Conservation (phyloP, 2,797 vertebrate genomes). For the Gymnodraco acuticeps region DNA sequence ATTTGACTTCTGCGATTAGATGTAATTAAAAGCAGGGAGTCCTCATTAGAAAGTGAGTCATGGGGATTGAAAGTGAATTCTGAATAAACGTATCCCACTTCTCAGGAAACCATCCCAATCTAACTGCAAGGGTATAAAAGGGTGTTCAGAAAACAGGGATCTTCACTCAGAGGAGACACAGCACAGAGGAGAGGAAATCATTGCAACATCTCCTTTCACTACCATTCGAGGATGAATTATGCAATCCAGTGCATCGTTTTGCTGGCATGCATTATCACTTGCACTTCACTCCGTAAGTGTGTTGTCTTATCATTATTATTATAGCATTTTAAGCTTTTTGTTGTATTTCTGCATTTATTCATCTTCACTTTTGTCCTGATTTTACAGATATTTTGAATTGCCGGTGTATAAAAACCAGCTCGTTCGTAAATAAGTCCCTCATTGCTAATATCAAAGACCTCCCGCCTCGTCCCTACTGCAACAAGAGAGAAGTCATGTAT, state of each 20-base stretch:
- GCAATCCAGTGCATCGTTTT: conserved; percentile 31
- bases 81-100: background rate
- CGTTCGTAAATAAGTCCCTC: fast-evolving
- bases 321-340: background rate
- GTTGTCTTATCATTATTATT: too few relatives aligned
- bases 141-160: background rate
- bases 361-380: background rate
- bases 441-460: fast-evolving
- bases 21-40: too few relatives aligned
- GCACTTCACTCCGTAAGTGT: conserved; percentile 25
- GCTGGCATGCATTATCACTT: conserved; percentile 24
- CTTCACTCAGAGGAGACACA: background rate
- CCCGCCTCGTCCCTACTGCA: conserved; percentile 50
- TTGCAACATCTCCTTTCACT: background rate
- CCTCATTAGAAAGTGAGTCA: too few relatives aligned
- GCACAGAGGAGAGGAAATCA: background rate
- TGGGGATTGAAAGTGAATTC: background rate
- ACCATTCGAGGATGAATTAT: conserved; percentile 31
- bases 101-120: background rate
- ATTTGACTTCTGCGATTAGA: too few relatives aligned
- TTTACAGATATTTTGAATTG: background rate
- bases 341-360: background rate
- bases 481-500: conserved; percentile 71
- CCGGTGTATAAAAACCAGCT: fast-evolving
- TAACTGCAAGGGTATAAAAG: background rate